Evolutionary conservation across 2,888 invertebrate species (phyloP), one percentile per base, ranked within the genome.

Genomic region (Drosophila mimica): DNA sequence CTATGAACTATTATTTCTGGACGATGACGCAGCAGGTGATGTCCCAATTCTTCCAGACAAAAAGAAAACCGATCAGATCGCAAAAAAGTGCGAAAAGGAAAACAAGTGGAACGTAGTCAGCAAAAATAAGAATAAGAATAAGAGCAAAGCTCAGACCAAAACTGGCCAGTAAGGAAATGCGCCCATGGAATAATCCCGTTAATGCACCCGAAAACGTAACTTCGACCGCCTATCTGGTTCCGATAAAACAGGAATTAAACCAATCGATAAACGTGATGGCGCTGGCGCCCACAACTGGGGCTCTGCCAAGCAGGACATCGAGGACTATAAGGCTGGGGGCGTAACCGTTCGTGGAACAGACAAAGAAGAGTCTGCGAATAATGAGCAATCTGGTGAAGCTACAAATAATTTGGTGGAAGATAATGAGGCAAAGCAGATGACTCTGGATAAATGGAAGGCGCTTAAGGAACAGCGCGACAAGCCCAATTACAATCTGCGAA

Each of bases 231-330:
- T 98, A 93, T 98, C 98, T 90, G 98, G 98, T 83, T 98, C 98
- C 73, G 98, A 98, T 93, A 98, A 97, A 94, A 98, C 98, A 92
- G 91, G 91, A 91, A 96, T 98, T 79, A 98, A 98, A 94, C 95
- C 98, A 77, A 95, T 97, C 88, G 98, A 98, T 93, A 99, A 99
- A 94, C 96, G 97, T 83, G 98, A 99, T 91, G 99, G 98, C 87
- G 97, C 96, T 93, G 99, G 98, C 81, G 96, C 98, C 82, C 97
- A 98, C 93, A 99, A 99, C 94, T 99, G 99, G 98, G 98, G 98
- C 88, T 97, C 97, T 80, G 95, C 97, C 89, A 97, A 97, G 94
- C 98, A 98, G 93, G 97, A 98, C 88, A 95, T 98, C 89, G 97
- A 96, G 95, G 93, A 93, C 67, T 73, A 91, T 30, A 92, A 92